Evolutionary conservation across 2,113 vertebrate species (phyloP).

Genomic region (Astatoreochromis straeleni): DNA sequence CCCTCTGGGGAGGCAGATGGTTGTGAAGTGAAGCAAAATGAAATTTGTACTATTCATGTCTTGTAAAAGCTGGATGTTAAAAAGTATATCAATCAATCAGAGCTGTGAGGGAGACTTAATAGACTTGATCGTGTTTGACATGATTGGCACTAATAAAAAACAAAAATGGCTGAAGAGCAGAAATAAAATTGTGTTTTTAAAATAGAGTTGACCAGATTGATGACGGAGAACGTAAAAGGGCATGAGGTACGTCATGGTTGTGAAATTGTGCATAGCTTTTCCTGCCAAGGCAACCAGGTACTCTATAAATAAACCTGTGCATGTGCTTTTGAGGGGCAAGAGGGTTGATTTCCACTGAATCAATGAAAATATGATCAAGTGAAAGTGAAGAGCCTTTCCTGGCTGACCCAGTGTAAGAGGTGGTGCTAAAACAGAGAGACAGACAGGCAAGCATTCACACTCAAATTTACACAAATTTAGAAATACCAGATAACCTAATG

Average conservation of each 20-base stretch:
- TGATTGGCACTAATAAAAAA: background rate
- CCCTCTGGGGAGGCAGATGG: background rate
- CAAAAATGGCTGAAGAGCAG: background rate
- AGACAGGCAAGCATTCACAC: background rate
- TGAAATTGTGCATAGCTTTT: background rate
- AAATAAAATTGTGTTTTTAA: background rate
- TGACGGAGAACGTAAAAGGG: background rate
- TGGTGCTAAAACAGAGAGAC: background rate
- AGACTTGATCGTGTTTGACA: background rate
- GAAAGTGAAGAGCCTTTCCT: background rate
- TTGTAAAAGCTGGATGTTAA: background rate
- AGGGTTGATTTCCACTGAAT: conserved; percentile 7
- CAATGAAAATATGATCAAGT: conserved; percentile 31
- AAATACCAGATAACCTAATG: background rate
- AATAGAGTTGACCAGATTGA: background rate
- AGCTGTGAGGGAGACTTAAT: background rate
- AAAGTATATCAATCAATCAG: background rate
- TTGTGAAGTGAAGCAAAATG: background rate
- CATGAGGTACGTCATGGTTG: background rate
- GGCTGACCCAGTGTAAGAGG: background rate
- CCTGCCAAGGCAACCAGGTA: background rate
- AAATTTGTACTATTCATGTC: background rate
- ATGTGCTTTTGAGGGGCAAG: background rate
- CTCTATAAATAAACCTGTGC: conserved; percentile 8
- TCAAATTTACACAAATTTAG: background rate